Conservation (phyloP, 2,113 vertebrate species). For the Carettochelys insculpta region DNA sequence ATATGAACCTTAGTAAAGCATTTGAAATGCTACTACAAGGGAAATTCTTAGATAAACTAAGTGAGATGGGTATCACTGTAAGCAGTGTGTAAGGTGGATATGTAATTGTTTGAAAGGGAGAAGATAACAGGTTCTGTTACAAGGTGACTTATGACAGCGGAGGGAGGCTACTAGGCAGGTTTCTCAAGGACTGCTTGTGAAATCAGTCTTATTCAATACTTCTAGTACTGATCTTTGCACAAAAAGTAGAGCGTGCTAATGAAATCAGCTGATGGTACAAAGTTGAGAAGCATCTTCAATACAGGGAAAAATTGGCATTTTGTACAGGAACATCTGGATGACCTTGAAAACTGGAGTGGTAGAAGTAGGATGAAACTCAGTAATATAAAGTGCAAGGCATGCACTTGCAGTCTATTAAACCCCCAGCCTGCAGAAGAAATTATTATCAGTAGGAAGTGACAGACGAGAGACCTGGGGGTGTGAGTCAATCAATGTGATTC, state of each 20-base stretch:
- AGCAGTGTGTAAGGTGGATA: not conserved
- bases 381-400: not conserved
- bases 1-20: not conserved
- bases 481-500: not conserved
- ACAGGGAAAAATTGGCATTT: not conserved
- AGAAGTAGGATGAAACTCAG: not conserved
- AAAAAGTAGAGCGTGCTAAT: not conserved
- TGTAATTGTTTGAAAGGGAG: not conserved
- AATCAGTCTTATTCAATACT: not conserved
- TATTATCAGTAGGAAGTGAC: not conserved
- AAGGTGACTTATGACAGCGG: not conserved
- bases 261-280: not conserved
- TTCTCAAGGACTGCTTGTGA: not conserved
- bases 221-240: not conserved
- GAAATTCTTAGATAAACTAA: not conserved
- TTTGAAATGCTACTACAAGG: not conserved
- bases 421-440: no score
- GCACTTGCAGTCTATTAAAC: not conserved
- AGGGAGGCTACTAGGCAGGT: not conserved
- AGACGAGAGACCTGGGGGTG: not conserved
- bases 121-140: not conserved
- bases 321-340: not conserved
- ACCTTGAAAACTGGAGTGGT: not conserved
- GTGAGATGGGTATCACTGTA: not conserved
- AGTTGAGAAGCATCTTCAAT: not conserved